Percentiles rank a stretch among this genome's conserved stretches.
phyloP scores from a whole-genome alignment of 64 coral and sea anemone species.

The Montipora cactus region DNA sequence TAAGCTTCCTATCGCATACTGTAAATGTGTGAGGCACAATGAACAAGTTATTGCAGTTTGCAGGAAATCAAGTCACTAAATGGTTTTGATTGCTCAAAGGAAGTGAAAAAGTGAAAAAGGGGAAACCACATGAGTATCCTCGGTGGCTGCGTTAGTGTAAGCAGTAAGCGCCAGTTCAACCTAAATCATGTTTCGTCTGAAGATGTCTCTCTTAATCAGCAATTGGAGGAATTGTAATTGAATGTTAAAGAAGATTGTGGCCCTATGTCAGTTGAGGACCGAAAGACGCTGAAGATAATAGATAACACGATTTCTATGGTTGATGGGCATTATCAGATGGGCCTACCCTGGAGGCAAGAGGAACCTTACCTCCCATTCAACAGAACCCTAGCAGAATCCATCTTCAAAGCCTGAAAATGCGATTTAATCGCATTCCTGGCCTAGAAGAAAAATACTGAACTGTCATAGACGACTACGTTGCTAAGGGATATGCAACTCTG shows the following conservation, averaged over 20 bases:
- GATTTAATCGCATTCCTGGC: not conserved
- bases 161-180: not conserved
- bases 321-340: too few relatives aligned
- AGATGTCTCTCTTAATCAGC: conserved; percentile 15
- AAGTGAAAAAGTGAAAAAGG: conserved; percentile 9
- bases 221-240: conserved; percentile 36
- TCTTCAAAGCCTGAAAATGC: not conserved
- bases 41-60: too few relatives aligned
- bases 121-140: conserved; percentile 48
- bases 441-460: conserved; percentile 6
- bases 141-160: not conserved
- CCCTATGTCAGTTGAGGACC: conserved; percentile 19
- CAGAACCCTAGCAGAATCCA: not conserved
- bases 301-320: not conserved
- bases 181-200: conserved; percentile 2
- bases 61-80: too few relatives aligned
- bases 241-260: not conserved
- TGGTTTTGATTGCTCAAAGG: too few relatives aligned
- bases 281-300: conserved; percentile 12
- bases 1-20: too few relatives aligned
- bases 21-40: too few relatives aligned
- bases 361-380: too few relatives aligned
- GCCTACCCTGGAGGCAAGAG: too few relatives aligned
- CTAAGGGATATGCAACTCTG: not conserved
- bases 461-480: conserved; percentile 12